A percentile compares a stretch with the other conserved stretches of the same genome.
These are phyloP conservation scores for Tineola bisselliella DNA, from an alignment of 2,888 invertebrate species.

Conservation along the genomic window DNA sequence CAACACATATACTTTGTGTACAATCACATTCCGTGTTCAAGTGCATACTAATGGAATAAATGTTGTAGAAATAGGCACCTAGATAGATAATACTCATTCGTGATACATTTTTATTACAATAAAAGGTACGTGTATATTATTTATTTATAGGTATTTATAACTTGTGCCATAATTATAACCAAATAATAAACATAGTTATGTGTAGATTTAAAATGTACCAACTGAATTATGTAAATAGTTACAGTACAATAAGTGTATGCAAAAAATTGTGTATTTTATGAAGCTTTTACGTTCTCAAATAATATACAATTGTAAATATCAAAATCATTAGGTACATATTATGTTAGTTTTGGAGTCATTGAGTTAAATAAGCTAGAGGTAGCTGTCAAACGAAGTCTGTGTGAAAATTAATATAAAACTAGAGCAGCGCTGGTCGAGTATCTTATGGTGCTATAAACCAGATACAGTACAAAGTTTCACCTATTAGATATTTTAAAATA, in stretches of 20 bases:
- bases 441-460: no score
- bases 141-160: background rate
- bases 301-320: no score
- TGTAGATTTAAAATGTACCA: background rate
- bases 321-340: no score
- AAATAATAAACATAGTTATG: background rate
- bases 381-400: no score
- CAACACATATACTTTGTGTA: background rate
- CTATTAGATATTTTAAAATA: no score
- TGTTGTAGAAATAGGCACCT: background rate
- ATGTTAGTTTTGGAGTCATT: no score
- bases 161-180: background rate
- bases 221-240: background rate
- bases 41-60: background rate
- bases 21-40: conserved; percentile 8
- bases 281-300: background rate
- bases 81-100: background rate
- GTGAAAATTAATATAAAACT: no score
- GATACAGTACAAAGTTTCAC: no score
- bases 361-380: no score
- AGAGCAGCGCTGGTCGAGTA: no score
- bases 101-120: background rate
- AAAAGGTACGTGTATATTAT: background rate
- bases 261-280: background rate
- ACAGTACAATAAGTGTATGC: background rate